Evolutionary conservation across 2,888 invertebrate species (phyloP), one percentile per base, ranked within the genome.

Genomic region (Melinopterus prodromus): DNA sequence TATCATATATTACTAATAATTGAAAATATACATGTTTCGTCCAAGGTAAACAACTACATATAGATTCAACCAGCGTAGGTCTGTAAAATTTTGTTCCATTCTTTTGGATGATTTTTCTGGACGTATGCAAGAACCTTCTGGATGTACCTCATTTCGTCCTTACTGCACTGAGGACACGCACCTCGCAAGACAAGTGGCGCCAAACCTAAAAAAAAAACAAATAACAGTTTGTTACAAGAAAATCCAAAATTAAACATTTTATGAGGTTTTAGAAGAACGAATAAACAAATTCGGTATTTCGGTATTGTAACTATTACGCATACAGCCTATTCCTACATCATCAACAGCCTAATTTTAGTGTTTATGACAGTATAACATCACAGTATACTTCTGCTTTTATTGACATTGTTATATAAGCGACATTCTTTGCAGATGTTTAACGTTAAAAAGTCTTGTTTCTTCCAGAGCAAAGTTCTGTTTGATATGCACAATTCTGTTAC

Each of bases 151-250:
- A 92, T 92, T 87, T 95, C 95, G 85, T 92, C 92, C 3, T 93
- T 92, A 3, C 91, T 90, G 86, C 95, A 95, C 84, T 94, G 94
- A 0, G 94, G 94, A 85, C 95, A 95, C 16, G 94, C 91, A 26
- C 94, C 95, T 81, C 94, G 92, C 12, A 95, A 90, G 6, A 95
- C 94, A 81, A 95, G 88, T 0, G 95, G 95, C 6, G 95, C 95
- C 84, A 95, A 90, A 85, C 94, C 95, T 95, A 90, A 72, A 91
- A 91, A 69, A 77, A 81, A 91, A 91, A 69, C 75, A 81, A 53
- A 53, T 2, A 53, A 53, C 53, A 7, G 5, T 53, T 53, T 3
- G 26, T 26, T 53, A 53, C 53, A 53, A 12, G 37, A 0, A n/a
- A 6, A 74, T 6, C 37, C 2, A 74, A 35, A 74, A n/a, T 35